phyloP scores from a whole-genome alignment of 64 coral and sea anemone species.

The Stylophora pistillata region DNA sequence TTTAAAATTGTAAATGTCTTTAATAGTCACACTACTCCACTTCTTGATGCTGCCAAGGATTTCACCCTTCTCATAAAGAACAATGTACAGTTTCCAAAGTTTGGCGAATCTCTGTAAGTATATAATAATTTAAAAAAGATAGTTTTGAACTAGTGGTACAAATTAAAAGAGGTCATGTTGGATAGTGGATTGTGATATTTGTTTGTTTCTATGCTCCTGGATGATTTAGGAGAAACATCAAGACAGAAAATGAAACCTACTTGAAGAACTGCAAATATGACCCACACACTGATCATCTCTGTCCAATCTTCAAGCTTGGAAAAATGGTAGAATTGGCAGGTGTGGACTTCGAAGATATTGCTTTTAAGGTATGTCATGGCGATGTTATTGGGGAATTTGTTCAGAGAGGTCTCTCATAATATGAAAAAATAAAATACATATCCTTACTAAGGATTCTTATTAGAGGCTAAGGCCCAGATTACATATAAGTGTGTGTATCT shows the following conservation, averaged over 20 bases:
- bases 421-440: no score
- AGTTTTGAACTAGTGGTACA: no score
- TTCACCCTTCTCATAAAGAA: conserved; percentile 91
- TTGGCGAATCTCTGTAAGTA: conserved; percentile 65
- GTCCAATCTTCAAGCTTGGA: conserved; percentile 79
- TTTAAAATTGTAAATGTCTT: background rate
- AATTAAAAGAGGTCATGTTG: background rate
- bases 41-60: conserved; percentile 73
- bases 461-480: no score
- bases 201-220: background rate
- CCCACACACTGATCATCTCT: conserved; percentile 46
- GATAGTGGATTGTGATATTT: background rate
- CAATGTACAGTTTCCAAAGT: conserved; percentile 89
- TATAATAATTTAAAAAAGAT: no score
- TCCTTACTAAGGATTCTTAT: no score
- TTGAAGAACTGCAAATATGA: conserved; percentile 66
- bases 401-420: background rate
- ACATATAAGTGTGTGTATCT: no score
- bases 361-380: conserved; percentile 62
- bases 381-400: background rate
- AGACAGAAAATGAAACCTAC: conserved; percentile 48
- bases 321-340: conserved; percentile 52
- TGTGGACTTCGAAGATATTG: conserved; percentile 72
- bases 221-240: conserved; percentile 71
- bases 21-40: conserved; percentile 47